Evolutionary conservation across 2,797 vertebrate genomes (phyloP).

Genomic region (Columba guinea): DNA sequence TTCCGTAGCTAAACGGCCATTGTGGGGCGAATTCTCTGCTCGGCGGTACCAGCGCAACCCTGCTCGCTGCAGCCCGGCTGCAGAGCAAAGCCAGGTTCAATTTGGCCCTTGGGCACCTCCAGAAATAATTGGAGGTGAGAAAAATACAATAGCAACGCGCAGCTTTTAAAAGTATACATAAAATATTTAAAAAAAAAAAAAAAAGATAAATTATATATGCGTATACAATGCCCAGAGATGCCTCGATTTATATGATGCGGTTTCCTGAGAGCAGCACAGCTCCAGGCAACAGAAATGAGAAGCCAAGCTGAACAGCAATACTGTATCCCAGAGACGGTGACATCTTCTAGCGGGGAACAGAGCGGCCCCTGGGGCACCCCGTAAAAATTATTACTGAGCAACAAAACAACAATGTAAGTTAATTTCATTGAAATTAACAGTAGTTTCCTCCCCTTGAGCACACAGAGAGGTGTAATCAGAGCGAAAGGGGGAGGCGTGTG

Average conservation of each 20-base stretch:
- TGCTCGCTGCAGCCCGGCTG: background rate
- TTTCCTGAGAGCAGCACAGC: conserved; percentile 54
- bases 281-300: conserved; percentile 67
- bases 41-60: background rate
- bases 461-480: conserved; percentile 64
- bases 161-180: conserved; percentile 64
- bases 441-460: conserved; percentile 68
- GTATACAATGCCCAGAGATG: conserved; percentile 48
- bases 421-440: conserved; percentile 79
- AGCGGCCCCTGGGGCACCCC: conserved; percentile 70
- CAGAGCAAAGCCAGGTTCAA: background rate
- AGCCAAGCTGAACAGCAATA: conserved; percentile 53
- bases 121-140: conserved; percentile 49
- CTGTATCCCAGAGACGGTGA: conserved; percentile 50
- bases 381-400: conserved; percentile 76
- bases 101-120: background rate
- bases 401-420: conserved; percentile 76
- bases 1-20: background rate
- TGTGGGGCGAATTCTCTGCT: background rate
- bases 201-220: conserved; percentile 57
- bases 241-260: conserved; percentile 27
- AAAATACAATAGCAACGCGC: background rate
- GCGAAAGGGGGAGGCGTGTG: conserved; percentile 48
- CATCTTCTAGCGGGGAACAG: conserved; percentile 68
- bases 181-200: conserved; percentile 52